Percentiles rank a stretch among this genome's conserved stretches.
Evolutionary conservation across 2,113 vertebrate genomes (phyloP).

Genomic region (Clarias gariepinus): DNA sequence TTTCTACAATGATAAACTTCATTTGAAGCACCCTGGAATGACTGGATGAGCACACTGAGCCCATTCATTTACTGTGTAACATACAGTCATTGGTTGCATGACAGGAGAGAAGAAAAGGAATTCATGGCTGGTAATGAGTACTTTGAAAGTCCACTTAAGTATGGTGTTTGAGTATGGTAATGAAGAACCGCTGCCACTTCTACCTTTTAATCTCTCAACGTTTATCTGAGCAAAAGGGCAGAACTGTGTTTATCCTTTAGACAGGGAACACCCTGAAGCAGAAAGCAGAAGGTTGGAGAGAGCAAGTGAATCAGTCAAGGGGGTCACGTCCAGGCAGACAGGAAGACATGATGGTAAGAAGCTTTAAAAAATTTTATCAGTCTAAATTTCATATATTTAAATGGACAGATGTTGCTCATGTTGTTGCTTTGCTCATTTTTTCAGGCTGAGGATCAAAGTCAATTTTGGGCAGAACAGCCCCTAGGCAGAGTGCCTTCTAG

Average conservation of each 20-base stretch:
- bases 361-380: not conserved
- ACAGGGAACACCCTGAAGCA: conserved; percentile 63
- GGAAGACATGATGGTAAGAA: conserved; percentile 54
- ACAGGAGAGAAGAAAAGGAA: not conserved
- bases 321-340: not conserved
- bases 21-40: not conserved
- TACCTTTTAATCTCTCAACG: not conserved
- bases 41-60: not conserved
- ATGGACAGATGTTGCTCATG: not conserved
- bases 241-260: conserved; percentile 44
- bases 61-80: not conserved
- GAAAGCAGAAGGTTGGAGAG: conserved; percentile 63
- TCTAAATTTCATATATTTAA: not conserved
- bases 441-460: conserved; percentile 48
- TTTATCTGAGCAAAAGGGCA: not conserved
- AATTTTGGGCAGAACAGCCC: conserved; percentile 47
- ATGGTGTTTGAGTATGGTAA: not conserved
- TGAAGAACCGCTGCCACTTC: not conserved
- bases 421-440: not conserved
- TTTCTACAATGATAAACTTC: not conserved
- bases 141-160: not conserved
- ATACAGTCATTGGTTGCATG: not conserved
- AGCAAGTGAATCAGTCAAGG: conserved; percentile 65
- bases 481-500: conserved; percentile 71
- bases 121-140: not conserved